These are phyloP conservation scores for Boulengeromyrus knoepffleri DNA, from an alignment of 2,113 vertebrate species.

Conservation along the genomic window DNA sequence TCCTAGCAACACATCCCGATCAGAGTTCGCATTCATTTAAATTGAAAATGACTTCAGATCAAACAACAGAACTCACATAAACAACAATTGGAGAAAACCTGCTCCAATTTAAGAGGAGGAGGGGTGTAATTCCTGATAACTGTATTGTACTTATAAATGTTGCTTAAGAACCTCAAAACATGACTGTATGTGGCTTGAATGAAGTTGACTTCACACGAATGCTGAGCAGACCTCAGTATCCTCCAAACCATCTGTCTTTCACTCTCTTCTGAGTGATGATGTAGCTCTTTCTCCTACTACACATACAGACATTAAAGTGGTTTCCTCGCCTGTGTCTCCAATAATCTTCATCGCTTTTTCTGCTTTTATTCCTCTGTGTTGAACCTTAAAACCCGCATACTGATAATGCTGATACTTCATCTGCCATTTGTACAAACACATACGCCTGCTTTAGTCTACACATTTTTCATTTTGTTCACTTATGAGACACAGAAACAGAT, in stretches of 20 bases:
- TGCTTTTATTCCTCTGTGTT: background rate
- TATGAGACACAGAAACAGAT: background rate
- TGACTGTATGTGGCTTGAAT: background rate
- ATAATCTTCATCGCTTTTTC: background rate
- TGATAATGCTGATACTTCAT: background rate
- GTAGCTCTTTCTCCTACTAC: background rate
- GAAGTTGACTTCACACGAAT: background rate
- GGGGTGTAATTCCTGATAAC: background rate
- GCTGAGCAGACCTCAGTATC: background rate
- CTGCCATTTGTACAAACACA: too few relatives aligned
- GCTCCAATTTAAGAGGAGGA: background rate
- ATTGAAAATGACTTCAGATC: conserved; percentile 61
- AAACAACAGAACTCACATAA: conserved; percentile 14
- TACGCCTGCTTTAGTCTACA: background rate
- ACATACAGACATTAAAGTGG: background rate
- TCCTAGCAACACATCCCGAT: conserved; percentile 3
- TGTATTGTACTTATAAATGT: background rate
- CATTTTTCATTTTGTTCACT: background rate
- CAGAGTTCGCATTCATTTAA: conserved; percentile 40
- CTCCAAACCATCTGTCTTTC: background rate
- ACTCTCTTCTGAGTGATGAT: background rate
- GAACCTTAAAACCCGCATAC: background rate
- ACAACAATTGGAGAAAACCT: background rate
- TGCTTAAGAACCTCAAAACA: background rate
- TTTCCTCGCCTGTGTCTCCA: background rate